Conservation (phyloP, 2,888 invertebrate species). For the Mycogona germanica region DNA sequence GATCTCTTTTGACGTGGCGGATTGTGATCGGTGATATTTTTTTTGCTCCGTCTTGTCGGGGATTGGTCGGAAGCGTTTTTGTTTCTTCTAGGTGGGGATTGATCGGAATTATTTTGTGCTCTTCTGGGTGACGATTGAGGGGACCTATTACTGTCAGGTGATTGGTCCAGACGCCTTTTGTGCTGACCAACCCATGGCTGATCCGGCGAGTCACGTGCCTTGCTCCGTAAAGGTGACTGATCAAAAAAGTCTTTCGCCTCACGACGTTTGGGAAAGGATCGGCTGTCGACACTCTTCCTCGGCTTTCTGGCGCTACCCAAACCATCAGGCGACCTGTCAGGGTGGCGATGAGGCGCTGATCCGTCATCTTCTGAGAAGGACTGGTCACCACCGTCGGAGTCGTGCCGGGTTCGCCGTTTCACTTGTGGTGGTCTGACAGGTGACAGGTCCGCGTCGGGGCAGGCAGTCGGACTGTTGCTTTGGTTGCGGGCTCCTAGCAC, state of each 20-base stretch:
- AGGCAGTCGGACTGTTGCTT: slow-evolving; percentile 17
- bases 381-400: too few relatives aligned
- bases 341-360: too few relatives aligned
- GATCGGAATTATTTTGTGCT: not conserved
- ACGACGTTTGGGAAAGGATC: too few relatives aligned
- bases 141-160: too few relatives aligned
- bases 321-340: too few relatives aligned
- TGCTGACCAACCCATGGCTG: not conserved
- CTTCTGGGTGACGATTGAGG: not conserved
- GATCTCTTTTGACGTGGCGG: not conserved
- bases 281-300: too few relatives aligned
- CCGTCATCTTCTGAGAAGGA: too few relatives aligned
- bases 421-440: not conserved
- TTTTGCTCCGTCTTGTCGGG: slow-evolving; percentile 17
- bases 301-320: too few relatives aligned
- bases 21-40: not conserved
- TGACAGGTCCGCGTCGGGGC: not conserved
- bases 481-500: slow-evolving; percentile 20
- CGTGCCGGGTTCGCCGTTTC: too few relatives aligned
- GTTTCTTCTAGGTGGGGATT: slow-evolving; percentile 9
- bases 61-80: slow-evolving; percentile 22
- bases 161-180: not conserved
- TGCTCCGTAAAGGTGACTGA: not conserved
- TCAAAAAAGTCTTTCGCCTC: slow-evolving; percentile 10
- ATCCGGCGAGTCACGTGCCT: not conserved